Conservation (phyloP, 2,113 vertebrate genomes). For the Erythrocercus mccallii region DNA sequence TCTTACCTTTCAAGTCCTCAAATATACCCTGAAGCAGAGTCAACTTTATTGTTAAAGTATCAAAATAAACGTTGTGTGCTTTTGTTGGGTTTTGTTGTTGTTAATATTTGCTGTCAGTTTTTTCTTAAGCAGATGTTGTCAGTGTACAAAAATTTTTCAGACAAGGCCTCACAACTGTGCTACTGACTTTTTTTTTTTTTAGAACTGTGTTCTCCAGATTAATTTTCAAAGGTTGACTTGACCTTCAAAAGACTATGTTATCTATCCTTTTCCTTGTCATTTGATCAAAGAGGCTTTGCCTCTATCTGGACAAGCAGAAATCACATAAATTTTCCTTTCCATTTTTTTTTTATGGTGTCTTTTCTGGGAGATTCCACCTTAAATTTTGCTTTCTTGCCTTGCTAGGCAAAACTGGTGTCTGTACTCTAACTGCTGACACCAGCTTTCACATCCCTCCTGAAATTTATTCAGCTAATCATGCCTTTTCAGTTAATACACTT, state of each 20-base stretch:
- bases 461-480: constrained; percentile 15
- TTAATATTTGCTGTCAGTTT: neutral
- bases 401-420: neutral
- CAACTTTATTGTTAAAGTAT: constrained; percentile 23
- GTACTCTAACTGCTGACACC: neutral
- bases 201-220: neutral
- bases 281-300: neutral
- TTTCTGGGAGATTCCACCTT: neutral
- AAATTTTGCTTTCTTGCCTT: neutral
- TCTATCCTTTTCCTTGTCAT: neutral
- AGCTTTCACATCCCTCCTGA: neutral
- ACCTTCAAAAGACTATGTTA: neutral
- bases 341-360: neutral
- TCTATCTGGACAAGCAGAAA: neutral
- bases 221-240: neutral
- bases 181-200: neutral
- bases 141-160: neutral
- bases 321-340: neutral
- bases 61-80: neutral
- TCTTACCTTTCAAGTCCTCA: neutral
- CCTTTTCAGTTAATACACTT: constrained; percentile 52
- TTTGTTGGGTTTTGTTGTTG: neutral
- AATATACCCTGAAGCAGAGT: constrained; percentile 3
- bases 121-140: too few species aligned
- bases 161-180: neutral